Percentiles rank a stretch among this genome's conserved stretches.
Conservation (phyloP, 2,888 invertebrate genomes). For the Coelinius sp. region DNA sequence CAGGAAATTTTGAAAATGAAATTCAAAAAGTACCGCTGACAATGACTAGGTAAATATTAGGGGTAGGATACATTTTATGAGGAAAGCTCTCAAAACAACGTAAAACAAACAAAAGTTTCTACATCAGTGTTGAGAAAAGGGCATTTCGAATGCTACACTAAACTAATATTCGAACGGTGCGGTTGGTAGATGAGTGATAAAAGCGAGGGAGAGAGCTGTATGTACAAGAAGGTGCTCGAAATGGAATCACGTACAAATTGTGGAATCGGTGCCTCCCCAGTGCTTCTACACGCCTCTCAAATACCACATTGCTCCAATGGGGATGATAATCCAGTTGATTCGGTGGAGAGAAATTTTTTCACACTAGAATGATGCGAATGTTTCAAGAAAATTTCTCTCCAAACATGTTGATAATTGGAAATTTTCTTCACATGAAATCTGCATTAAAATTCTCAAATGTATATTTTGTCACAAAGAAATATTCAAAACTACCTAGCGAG, state of each 20-base stretch:
- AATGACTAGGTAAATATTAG: background rate
- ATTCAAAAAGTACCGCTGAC: background rate
- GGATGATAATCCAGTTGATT: slow-evolving; percentile 32
- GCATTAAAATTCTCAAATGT: no score
- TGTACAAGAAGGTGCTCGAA: slow-evolving; percentile 12
- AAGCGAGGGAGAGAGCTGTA: background rate
- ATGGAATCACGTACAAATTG: slow-evolving; percentile 33
- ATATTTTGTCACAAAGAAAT: no score
- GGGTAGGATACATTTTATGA: background rate
- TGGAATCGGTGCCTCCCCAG: slow-evolving; percentile 15
- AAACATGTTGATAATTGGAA: background rate
- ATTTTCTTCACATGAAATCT: background rate
- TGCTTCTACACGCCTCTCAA: slow-evolving; percentile 2
- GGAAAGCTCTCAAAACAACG: background rate
- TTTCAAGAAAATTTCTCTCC: background rate
- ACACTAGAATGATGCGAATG: no score
- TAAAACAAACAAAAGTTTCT: slow-evolving; percentile 4
- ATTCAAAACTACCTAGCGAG: no score
- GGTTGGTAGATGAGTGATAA: slow-evolving; percentile 14
- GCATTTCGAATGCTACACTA: slow-evolving; percentile 16
- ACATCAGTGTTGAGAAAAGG: background rate
- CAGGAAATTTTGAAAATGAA: no score
- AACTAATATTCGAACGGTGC: slow-evolving; percentile 21
- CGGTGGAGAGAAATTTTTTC: slow-evolving; percentile 22
- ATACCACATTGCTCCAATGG: slow-evolving; percentile 32